Conservation (phyloP, 2,888 invertebrate species). For the Sminthurinus aureus region DNA sequence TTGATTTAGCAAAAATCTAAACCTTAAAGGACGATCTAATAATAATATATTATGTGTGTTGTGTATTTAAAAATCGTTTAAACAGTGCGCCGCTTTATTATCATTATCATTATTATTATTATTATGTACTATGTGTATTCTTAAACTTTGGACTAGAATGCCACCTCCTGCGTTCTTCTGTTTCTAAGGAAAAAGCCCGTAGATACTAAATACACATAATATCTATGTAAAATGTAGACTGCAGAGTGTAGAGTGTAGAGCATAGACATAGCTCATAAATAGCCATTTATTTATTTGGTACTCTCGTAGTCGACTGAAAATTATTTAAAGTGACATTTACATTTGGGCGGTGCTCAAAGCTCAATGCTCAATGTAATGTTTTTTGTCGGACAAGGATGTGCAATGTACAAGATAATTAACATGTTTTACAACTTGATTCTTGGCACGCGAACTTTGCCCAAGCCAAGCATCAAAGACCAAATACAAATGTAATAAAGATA, state of each 20-base stretch:
- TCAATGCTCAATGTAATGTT: not conserved
- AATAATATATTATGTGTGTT: too few species aligned
- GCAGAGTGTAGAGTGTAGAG: not conserved
- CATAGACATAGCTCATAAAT: not conserved
- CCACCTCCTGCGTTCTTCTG: not conserved
- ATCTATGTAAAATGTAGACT: too few species aligned
- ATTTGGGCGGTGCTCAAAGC: slow-evolving; percentile 42
- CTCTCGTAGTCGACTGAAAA: not conserved
- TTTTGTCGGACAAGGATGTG: not conserved
- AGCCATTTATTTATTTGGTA: not conserved
- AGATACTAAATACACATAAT: too few species aligned
- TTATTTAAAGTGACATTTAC: slow-evolving; percentile 48
- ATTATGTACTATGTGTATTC: too few species aligned
- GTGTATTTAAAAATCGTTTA: too few species aligned
- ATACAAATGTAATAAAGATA: too few species aligned
- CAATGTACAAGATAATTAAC: slow-evolving; percentile 39
- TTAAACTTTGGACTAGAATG: too few species aligned
- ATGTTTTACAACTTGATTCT: slow-evolving; percentile 45
- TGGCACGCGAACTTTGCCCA: slow-evolving; percentile 37
- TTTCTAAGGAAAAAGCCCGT: too few species aligned
- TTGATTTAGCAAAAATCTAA: not conserved
- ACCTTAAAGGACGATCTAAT: not conserved
- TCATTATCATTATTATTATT: too few species aligned
- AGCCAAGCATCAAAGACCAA: too few species aligned
- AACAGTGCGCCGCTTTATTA: too few species aligned